Evolutionary conservation across 2,113 vertebrate genomes (phyloP).

Genomic region (Lutjanus erythropterus): DNA sequence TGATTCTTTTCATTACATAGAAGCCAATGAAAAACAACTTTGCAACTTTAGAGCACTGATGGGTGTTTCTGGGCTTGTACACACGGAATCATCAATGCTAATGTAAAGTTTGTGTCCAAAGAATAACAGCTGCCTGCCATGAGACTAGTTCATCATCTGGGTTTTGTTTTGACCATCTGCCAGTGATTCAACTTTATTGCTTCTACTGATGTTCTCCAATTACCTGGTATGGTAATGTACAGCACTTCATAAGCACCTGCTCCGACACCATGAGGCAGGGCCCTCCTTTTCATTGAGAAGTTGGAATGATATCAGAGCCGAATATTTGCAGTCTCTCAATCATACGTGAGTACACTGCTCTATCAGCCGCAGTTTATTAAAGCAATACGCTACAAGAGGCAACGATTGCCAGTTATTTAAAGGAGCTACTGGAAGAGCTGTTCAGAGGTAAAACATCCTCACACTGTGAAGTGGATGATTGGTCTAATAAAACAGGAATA

Average conservation of each 20-base stretch:
- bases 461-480: neutral
- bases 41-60: constrained; percentile 35
- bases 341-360: constrained; percentile 6
- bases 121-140: constrained; percentile 46
- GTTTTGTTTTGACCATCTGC: constrained; percentile 59
- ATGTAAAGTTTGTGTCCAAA: constrained; percentile 39
- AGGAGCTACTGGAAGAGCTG: constrained; percentile 1
- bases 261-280: constrained; percentile 14
- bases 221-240: constrained; percentile 47
- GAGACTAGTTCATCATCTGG: constrained; percentile 56
- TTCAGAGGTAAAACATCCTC: constrained; percentile 7
- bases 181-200: constrained; percentile 42
- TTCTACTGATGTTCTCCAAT: constrained; percentile 45
- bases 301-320: constrained; percentile 31
- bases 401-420: constrained; percentile 11
- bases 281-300: constrained; percentile 12
- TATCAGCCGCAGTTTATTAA: constrained; percentile 40
- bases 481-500: neutral
- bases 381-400: constrained; percentile 27
- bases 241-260: constrained; percentile 52
- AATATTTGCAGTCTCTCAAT: constrained; percentile 42
- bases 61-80: constrained; percentile 16
- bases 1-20: constrained; percentile 60
- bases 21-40: constrained; percentile 42
- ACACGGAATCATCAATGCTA: constrained; percentile 16